phyloP scores from a whole-genome alignment of 2,888 invertebrate genomes.

The Glaucopsyche alexis region DNA sequence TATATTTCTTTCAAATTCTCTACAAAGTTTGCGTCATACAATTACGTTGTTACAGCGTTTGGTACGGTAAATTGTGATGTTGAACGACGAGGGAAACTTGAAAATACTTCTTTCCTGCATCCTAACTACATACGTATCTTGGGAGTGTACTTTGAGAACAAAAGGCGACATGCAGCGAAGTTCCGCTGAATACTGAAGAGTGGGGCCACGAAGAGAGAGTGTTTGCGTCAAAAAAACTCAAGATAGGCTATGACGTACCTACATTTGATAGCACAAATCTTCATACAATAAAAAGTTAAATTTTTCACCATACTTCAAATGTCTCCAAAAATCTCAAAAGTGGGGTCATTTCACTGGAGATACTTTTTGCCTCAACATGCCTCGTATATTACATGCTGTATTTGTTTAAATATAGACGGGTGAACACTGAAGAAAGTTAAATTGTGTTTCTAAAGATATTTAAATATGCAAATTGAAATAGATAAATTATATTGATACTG shows the following conservation, averaged over 20 bases:
- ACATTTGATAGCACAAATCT: too few relatives aligned
- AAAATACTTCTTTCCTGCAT: slow-evolving; percentile 45
- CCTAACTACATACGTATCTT: slow-evolving; percentile 47
- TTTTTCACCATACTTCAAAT: too few relatives aligned
- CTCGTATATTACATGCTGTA: neutral
- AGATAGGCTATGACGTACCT: too few relatives aligned
- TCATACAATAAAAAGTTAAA: too few relatives aligned
- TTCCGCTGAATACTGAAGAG: slow-evolving; percentile 46
- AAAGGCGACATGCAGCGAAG: slow-evolving; percentile 54
- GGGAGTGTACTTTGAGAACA: slow-evolving; percentile 56
- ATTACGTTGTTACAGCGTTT: slow-evolving; percentile 30
- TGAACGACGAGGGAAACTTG: slow-evolving; percentile 34
- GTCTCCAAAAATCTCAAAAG: too few relatives aligned
- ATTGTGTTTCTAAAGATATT: neutral
- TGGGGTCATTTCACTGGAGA: too few relatives aligned
- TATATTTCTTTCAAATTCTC: neutral
- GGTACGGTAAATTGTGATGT: slow-evolving; percentile 37
- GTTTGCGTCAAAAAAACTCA: too few relatives aligned
- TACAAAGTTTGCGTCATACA: neutral
- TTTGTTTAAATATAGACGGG: neutral
- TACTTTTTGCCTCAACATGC: too few relatives aligned
- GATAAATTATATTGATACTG: too few relatives aligned
- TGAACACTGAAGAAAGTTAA: neutral
- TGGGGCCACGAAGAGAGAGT: slow-evolving; percentile 47
- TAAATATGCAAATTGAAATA: too few relatives aligned